Base-by-base conservation (phyloP, 1,140 invertebrate species). In the Dreissena polymorpha region DNA sequence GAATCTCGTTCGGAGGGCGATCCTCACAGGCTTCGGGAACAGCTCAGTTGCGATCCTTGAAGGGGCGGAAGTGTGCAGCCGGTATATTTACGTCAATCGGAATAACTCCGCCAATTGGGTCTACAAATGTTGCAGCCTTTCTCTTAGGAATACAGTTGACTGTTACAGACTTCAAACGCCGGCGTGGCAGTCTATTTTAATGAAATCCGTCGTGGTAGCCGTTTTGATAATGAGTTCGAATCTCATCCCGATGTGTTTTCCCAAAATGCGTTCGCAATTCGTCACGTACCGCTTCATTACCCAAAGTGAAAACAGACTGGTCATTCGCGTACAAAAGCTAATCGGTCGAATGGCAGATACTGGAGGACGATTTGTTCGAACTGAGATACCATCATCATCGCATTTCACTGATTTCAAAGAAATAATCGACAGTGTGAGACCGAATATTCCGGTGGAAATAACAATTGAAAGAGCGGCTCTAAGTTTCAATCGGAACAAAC, bases 21-120 rank as follows among this genome's bases (percentile, higher is more conserved):
- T 78, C 39, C 68, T 78, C 50, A 78, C 14, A 5, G 69, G 69
- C 69, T 78, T 78, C 55, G 67, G 29, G 16, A 39, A 51, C 13
- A n/a, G 49, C 7, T 53, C 65, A 29, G 53, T 23, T 21, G 23
- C 23, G n/a, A 49, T 78, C 14, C 64, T 39, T 10, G 76, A 78
- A 16, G 10, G 51, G 6, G 67, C 76, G 23, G 50, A 68, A 18
- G 55, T 78, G 25, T 78, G 76, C 50, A 78, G 69, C 23, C n/a
- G 50, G 23, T 65, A 69, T 49, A 18, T 70, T 18, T 14, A 14
- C 12, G 23, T n/a, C n/a, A 53, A 16, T 5, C 16, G 18, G 12
- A 21, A 25, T 0, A 8, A 8, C 39, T 8, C 50, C n/a, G 76
- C 29, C 16, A 78, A 14, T 27, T 39, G 68, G n/a, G 51, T 57